phyloP scores from a whole-genome alignment of 2,113 vertebrate genomes.

The Xenotilapia longispinis region DNA sequence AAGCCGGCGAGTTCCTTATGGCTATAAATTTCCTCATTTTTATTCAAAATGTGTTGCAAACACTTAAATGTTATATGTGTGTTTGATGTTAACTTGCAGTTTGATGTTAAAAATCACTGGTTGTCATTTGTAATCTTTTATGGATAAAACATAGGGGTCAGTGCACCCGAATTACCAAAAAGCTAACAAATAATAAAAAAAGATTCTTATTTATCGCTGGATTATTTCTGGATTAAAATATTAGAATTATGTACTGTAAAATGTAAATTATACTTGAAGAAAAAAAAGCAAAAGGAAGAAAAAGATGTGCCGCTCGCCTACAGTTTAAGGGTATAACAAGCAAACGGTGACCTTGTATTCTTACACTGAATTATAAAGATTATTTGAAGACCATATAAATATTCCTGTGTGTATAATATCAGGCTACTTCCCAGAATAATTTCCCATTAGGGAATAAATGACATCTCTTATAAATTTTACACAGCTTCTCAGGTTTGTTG shows the following conservation, averaged over 20 bases:
- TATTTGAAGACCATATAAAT: background rate
- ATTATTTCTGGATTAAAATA: background rate
- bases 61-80: background rate
- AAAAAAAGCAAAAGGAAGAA: background rate
- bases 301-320: background rate
- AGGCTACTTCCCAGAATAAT: background rate
- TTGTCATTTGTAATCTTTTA: background rate
- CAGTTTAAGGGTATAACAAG: background rate
- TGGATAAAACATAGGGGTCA: background rate
- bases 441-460: background rate
- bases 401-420: background rate
- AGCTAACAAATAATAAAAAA: background rate
- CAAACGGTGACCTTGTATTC: background rate
- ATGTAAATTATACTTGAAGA: background rate
- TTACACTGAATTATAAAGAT: background rate
- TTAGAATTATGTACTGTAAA: background rate
- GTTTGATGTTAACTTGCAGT: background rate
- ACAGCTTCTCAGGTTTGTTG: background rate
- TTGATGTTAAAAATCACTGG: background rate
- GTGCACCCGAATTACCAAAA: background rate
- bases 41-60: background rate
- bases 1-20: constrained; percentile 11
- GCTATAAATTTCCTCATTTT: background rate
- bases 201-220: background rate
- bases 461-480: background rate